Evolutionary conservation across 2,113 vertebrate species (phyloP).

Genomic region (Rhipidura dahli): DNA sequence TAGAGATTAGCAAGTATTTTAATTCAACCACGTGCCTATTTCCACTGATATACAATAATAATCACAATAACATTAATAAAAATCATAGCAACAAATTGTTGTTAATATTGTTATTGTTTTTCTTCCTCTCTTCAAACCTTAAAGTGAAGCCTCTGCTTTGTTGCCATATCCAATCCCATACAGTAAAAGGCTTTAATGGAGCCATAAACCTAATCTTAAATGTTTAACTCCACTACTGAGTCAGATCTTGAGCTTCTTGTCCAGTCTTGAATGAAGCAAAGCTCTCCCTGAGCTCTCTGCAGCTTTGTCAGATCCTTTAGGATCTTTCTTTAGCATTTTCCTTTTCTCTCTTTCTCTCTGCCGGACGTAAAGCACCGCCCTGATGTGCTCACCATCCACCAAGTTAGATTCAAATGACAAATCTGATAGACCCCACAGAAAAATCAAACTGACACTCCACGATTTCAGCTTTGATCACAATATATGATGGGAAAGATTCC

Average conservation of each 20-base stretch:
- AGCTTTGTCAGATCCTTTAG: background rate
- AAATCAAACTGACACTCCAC: background rate
- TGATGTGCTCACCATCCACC: background rate
- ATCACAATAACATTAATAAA: background rate
- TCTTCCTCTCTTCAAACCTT: background rate
- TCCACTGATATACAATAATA: background rate
- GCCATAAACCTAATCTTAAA: background rate
- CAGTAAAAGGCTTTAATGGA: background rate
- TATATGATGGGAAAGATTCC: background rate
- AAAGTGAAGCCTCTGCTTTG: background rate
- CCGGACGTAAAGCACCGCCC: accelerated
- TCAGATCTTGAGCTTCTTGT: background rate
- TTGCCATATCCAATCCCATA: background rate
- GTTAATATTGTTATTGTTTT: background rate
- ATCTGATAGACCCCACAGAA: background rate
- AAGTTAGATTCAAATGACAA: background rate
- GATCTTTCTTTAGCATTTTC: background rate
- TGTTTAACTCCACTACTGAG: background rate
- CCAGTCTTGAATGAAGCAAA: background rate
- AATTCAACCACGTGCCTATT: background rate
- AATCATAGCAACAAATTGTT: background rate
- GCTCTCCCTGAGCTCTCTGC: background rate
- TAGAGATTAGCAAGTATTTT: background rate
- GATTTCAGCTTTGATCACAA: background rate
- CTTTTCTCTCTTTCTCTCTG: background rate